Evolutionary conservation across 2,888 invertebrate species (phyloP), one percentile per base, ranked within the genome.

Genomic region (Belgica antarctica): DNA sequence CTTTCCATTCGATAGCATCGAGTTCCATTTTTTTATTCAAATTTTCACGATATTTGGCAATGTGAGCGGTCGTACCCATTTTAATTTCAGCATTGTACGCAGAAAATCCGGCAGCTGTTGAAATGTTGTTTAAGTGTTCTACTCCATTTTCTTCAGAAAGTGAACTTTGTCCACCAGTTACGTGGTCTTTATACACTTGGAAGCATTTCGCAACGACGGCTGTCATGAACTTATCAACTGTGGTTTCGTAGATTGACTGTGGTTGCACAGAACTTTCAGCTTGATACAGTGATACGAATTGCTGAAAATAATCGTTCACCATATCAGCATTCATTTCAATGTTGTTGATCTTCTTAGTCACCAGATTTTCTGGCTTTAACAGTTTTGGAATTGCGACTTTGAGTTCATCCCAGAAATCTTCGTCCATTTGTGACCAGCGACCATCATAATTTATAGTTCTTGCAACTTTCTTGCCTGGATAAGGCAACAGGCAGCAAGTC

Each of bases 401-500:
- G 0, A 71, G 25, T 41, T 34, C 28, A 15, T 27, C 28, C 2
- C 19, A 36, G 57, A 71, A 71, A 8, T 70, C 71, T 8, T 63
- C 68, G 59, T 71, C 70, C 28, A 71, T 71, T 27, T 24, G 19
- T 10, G 25, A 17, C 68, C 68, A 68, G 17, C 59, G 52, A 12
- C 71, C 71, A 61, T 59, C 62, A 41, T 70, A 71, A 15, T 19
- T 22, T 19, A 46, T 25, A n/a, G 62, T 47, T 34, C 24, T 31
- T 15, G 63, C 27, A 1, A 62, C 70, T 3, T 17, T 63, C 25
- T 62, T 62, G 1, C 71, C 71, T 22, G 71, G 71, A 63, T 63
- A 41, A 3, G 71, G 71, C 71, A 71, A 57, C 1, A 71, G 22
- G 24, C 34, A 71, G 28, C 71, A 71, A 12, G 34, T n/a, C 5